phyloP scores from a whole-genome alignment of 2,113 vertebrate genomes.

The Merops nubicus region DNA sequence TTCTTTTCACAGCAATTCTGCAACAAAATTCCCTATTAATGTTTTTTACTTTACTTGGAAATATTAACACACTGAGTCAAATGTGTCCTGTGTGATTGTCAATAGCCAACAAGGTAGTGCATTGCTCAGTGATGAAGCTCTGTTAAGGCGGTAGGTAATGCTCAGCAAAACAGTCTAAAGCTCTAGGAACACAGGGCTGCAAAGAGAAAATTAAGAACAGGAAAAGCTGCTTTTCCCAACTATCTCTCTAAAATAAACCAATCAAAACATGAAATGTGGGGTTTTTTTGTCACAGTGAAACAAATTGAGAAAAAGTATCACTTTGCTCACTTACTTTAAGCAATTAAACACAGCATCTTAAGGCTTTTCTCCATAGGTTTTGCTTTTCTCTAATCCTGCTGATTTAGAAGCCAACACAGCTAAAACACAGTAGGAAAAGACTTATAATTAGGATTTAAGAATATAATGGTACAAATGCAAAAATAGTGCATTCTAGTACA shows the following conservation, averaged over 20 bases:
- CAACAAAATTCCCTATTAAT: neutral
- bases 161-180: neutral
- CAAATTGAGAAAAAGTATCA: neutral
- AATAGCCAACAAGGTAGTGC: neutral
- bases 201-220: neutral
- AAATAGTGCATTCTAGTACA: neutral
- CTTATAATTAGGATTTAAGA: slow-evolving; percentile 24
- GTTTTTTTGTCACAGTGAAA: neutral
- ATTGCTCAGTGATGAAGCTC: neutral
- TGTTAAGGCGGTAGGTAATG: neutral
- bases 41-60: neutral
- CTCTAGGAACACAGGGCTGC: neutral
- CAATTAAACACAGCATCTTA: neutral
- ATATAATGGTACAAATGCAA: neutral
- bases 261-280: neutral
- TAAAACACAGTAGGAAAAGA: neutral
- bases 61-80: neutral
- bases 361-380: neutral
- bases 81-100: neutral
- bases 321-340: neutral
- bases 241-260: neutral
- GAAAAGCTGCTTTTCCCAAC: neutral
- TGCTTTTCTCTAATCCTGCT: neutral
- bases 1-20: neutral
- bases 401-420: neutral